phyloP scores from a whole-genome alignment of 2,113 vertebrate species.

The Rhynchomys soricoides region DNA sequence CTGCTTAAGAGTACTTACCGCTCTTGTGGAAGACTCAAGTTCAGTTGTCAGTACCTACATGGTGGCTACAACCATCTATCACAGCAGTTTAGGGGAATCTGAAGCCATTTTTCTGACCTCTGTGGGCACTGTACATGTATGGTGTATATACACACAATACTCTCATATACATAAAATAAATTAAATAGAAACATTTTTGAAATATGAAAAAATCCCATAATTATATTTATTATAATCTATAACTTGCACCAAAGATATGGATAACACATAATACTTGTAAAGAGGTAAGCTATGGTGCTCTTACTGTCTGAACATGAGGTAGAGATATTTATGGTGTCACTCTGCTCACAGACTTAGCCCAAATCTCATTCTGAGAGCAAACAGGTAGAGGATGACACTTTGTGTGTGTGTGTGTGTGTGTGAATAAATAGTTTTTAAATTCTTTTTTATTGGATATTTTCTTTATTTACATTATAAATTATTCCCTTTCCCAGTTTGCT shows the following conservation, averaged over 20 bases:
- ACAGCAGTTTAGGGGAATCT: background rate
- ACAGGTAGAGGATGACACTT: no score
- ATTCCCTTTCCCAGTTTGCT: no score
- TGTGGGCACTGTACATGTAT: background rate
- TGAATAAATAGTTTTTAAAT: no score
- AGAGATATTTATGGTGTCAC: background rate
- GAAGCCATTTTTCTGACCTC: background rate
- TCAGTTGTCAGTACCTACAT: background rate
- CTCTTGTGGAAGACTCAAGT: background rate
- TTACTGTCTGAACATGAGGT: background rate
- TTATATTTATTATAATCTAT: background rate
- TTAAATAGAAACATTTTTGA: background rate
- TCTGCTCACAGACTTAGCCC: background rate
- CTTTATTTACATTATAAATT: no score
- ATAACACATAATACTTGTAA: background rate
- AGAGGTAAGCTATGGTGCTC: background rate
- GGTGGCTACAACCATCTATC: background rate
- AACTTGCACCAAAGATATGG: background rate
- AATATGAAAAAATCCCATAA: background rate
- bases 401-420: no score
- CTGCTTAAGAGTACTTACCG: no score
- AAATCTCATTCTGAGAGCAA: background rate
- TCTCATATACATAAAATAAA: background rate
- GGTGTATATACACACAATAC: no score
- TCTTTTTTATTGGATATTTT: no score